These are phyloP conservation scores for Plumapathes pennacea DNA, from an alignment of 92 coral and sea anemone species.

Conservation along the genomic window DNA sequence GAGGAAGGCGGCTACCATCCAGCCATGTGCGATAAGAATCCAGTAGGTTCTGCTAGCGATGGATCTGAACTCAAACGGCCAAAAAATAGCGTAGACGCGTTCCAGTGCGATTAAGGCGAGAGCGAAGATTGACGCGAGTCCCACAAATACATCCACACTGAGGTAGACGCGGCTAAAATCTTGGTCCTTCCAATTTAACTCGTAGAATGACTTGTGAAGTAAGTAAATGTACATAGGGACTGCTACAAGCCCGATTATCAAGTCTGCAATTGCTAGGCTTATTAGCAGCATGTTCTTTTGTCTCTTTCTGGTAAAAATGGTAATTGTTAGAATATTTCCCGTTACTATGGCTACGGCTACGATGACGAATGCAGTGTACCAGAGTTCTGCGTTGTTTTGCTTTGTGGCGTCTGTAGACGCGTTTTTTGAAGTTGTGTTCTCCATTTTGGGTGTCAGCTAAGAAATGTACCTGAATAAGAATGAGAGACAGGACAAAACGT, in stretches of 20 bases:
- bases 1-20: slow-evolving; percentile 49
- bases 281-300: slow-evolving; percentile 68
- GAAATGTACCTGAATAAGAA: no score
- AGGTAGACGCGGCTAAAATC: slow-evolving; percentile 28
- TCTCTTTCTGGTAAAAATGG: slow-evolving; percentile 58
- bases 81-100: slow-evolving; percentile 60
- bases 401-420: no score
- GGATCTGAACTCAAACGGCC: slow-evolving; percentile 58
- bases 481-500: no score
- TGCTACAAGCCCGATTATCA: slow-evolving; percentile 71
- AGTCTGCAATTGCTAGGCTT: slow-evolving; percentile 74
- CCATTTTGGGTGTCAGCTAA: no score
- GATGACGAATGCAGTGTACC: slow-evolving; percentile 61
- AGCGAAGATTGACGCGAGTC: slow-evolving; percentile 69
- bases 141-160: slow-evolving; percentile 70
- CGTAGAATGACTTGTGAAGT: slow-evolving; percentile 40
- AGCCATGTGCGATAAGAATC: slow-evolving; percentile 28
- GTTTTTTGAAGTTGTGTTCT: no score
- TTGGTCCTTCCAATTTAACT: slow-evolving; percentile 6
- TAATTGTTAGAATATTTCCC: slow-evolving; percentile 62
- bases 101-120: slow-evolving; percentile 66
- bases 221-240: slow-evolving; percentile 62
- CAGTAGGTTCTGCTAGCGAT: slow-evolving; percentile 36
- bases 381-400: no score
- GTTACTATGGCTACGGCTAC: slow-evolving; percentile 53